These are phyloP conservation scores for Orthosia gracilis DNA, from an alignment of 2,888 invertebrate genomes.

Conservation along the genomic window DNA sequence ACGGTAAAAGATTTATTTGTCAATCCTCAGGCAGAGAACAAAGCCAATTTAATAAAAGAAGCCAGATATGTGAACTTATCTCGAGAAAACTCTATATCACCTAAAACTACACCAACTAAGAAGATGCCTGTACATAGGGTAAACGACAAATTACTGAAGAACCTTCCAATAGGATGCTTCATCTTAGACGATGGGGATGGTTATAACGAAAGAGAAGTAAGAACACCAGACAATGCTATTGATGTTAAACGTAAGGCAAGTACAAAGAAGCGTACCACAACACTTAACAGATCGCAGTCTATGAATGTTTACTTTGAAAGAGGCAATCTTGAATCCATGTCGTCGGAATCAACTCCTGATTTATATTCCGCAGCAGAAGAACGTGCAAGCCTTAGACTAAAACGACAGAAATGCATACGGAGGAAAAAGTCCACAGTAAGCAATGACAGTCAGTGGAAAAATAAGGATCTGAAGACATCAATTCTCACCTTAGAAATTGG, in stretches of 20 bases:
- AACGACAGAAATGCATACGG: slow-evolving; percentile 91
- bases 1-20: slow-evolving; percentile 85
- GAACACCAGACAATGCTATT: slow-evolving; percentile 82
- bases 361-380: slow-evolving; percentile 77
- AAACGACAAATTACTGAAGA: slow-evolving; percentile 84
- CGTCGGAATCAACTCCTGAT: slow-evolving; percentile 86
- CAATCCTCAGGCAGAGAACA: slow-evolving; percentile 84
- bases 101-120: slow-evolving; percentile 83
- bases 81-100: slow-evolving; percentile 87
- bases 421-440: slow-evolving; percentile 88
- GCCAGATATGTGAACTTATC: slow-evolving; percentile 86
- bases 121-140: slow-evolving; percentile 81
- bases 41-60: slow-evolving; percentile 86
- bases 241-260: slow-evolving; percentile 66
- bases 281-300: slow-evolving; percentile 82
- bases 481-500: slow-evolving; percentile 85
- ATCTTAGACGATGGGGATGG: slow-evolving; percentile 88
- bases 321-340: slow-evolving; percentile 74
- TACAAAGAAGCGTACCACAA: slow-evolving; percentile 63
- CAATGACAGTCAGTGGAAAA: slow-evolving; percentile 82
- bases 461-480: slow-evolving; percentile 77
- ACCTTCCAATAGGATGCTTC: slow-evolving; percentile 87
- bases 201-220: slow-evolving; percentile 89
- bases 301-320: slow-evolving; percentile 79
- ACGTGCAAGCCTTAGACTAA: slow-evolving; percentile 82